A percentile compares a stretch with the other conserved stretches of the same genome.
Conservation (phyloP, 2,888 invertebrate genomes). For the Brachynemurus nebulosus region DNA sequence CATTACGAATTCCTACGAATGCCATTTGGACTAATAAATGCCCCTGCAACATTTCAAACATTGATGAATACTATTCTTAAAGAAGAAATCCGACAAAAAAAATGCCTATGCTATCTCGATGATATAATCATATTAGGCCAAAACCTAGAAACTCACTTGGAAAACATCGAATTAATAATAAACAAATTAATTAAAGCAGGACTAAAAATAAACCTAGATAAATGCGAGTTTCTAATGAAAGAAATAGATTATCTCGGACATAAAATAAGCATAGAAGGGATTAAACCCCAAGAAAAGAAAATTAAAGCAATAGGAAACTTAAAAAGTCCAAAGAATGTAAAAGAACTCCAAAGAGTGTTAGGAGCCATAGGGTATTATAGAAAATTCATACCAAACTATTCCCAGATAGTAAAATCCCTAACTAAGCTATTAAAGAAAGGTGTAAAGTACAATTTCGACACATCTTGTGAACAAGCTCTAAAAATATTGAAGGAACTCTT, state of each 20-base stretch:
- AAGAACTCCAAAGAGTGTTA: not conserved
- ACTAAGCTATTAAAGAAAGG: not conserved
- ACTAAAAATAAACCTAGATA: conserved; percentile 17
- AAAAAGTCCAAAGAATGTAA: not conserved
- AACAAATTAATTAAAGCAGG: conserved; percentile 12
- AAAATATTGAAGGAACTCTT: not conserved
- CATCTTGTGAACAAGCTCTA: not conserved
- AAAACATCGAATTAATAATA: conserved; percentile 18
- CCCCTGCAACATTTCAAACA: conserved; percentile 22
- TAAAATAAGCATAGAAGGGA: conserved; percentile 15
- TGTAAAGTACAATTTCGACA: not conserved
- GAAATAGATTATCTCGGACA: conserved; percentile 15
- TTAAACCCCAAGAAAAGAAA: conserved; percentile 18
- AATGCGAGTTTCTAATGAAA: conserved; percentile 17
- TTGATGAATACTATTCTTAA: conserved; percentile 22
- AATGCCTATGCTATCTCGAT: conserved; percentile 4
- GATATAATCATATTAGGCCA: conserved; percentile 11
- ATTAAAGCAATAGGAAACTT: conserved; percentile 14
- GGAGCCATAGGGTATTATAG: not conserved
- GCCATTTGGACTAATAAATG: conserved; percentile 21
- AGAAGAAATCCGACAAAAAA: conserved; percentile 14
- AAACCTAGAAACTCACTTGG: conserved; percentile 10
- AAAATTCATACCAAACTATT: not conserved
- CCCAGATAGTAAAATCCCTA: not conserved
- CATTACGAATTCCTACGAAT: conserved; percentile 16